A percentile compares a stretch with the other conserved stretches of the same genome.
Evolutionary conservation across 2,113 vertebrate species (phyloP).

Genomic region (Scomber japonicus): DNA sequence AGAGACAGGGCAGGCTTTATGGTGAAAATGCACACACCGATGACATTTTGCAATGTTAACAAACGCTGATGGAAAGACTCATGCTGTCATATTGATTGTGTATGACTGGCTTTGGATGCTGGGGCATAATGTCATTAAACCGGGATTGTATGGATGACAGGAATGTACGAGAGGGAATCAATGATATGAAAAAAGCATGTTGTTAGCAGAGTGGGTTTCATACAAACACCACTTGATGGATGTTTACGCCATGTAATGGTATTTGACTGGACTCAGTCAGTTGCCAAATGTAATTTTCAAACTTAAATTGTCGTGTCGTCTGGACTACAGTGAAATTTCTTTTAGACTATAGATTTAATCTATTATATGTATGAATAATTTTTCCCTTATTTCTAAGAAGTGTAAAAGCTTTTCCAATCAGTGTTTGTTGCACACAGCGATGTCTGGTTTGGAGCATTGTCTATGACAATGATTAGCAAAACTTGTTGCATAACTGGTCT

Average conservation of each 20-base stretch:
- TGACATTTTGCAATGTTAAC: conserved; percentile 71
- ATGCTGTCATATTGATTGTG: conserved; percentile 75
- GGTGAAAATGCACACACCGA: conserved; percentile 2
- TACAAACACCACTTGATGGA: conserved; percentile 63
- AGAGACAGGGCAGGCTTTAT: conserved; percentile 28
- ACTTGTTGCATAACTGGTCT: background rate
- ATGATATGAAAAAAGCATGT: conserved; percentile 59
- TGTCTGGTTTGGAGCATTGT: background rate
- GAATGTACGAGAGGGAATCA: conserved; percentile 66
- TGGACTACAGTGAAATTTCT: conserved; percentile 22
- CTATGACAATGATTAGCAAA: background rate
- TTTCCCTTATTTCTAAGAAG: background rate
- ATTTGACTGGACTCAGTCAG: conserved; percentile 50
- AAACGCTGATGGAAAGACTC: conserved; percentile 72
- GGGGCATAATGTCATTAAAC: conserved; percentile 74
- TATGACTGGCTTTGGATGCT: conserved; percentile 75
- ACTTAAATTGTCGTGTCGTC: conserved; percentile 43
- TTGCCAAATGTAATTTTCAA: conserved; percentile 59
- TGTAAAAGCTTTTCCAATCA: background rate
- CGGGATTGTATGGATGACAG: conserved; percentile 74
- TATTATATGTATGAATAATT: background rate
- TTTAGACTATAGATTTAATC: conserved; percentile 1
- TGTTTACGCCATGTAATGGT: conserved; percentile 67
- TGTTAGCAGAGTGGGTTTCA: conserved; percentile 67
- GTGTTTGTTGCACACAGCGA: background rate